Percentiles rank a stretch among this genome's conserved stretches.
Evolutionary conservation across 2,113 vertebrate genomes (phyloP).

Genomic region (Ailurus styani): DNA sequence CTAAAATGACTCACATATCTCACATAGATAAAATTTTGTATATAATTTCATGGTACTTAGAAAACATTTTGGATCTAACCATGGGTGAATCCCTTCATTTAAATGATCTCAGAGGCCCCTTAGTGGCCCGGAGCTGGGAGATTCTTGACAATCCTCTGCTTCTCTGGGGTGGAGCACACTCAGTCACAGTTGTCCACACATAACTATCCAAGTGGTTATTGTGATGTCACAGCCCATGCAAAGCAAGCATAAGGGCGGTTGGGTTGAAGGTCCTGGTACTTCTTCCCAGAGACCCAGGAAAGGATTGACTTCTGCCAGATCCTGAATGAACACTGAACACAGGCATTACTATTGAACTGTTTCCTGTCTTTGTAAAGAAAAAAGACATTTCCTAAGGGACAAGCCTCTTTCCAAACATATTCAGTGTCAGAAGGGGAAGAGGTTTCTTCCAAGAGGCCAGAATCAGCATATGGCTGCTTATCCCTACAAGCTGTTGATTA

Average conservation of each 20-base stretch:
- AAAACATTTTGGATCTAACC: neutral
- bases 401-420: neutral
- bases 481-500: neutral
- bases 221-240: too few relatives aligned
- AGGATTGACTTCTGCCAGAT: neutral
- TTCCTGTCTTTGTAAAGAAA: neutral
- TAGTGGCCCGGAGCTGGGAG: neutral
- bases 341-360: neutral
- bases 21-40: neutral
- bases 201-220: neutral
- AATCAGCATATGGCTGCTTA: neutral
- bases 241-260: neutral
- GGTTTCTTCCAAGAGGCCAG: neutral
- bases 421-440: neutral
- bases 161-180: neutral
- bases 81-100: neutral
- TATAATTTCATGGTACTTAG: neutral
- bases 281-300: neutral
- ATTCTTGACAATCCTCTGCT: neutral
- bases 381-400: neutral
- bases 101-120: neutral
- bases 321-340: neutral
- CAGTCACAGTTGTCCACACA: too few relatives aligned
- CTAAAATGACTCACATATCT: neutral
- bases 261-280: neutral